These are phyloP conservation scores for Capitulum mitella DNA, from an alignment of 2,888 invertebrate species.

Conservation along the genomic window DNA sequence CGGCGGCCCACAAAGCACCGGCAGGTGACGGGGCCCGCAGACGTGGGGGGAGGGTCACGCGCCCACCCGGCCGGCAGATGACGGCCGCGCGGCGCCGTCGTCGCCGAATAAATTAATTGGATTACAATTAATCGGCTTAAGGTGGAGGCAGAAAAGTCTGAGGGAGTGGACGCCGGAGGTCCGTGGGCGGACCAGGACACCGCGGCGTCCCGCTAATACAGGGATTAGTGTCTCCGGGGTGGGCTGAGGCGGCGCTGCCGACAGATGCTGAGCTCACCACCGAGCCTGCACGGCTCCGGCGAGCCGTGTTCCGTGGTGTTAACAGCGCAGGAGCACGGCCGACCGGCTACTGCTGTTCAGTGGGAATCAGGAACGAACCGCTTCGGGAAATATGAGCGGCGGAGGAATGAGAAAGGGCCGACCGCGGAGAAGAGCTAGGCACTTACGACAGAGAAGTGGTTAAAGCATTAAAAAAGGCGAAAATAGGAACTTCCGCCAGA, in stretches of 20 bases:
- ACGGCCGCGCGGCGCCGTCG: background rate
- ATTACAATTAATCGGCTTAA: background rate
- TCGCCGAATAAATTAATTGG: slow-evolving; percentile 8
- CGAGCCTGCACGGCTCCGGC: no score
- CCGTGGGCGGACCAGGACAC: background rate
- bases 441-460: no score
- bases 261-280: no score
- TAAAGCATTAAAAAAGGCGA: no score
- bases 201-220: background rate
- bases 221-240: background rate
- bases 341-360: no score
- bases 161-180: background rate
- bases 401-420: no score
- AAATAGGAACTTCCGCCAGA: no score
- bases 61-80: background rate
- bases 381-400: no score
- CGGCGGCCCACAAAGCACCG: background rate
- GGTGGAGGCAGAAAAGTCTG: background rate
- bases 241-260: background rate
- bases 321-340: no score
- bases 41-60: background rate
- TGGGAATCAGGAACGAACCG: no score
- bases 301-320: no score
- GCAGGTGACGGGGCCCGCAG: background rate
- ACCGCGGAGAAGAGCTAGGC: no score